Evolutionary conservation across 1,140 invertebrate species (phyloP), one percentile per base, ranked within the genome.

Genomic region (Papilio polyxenes): DNA sequence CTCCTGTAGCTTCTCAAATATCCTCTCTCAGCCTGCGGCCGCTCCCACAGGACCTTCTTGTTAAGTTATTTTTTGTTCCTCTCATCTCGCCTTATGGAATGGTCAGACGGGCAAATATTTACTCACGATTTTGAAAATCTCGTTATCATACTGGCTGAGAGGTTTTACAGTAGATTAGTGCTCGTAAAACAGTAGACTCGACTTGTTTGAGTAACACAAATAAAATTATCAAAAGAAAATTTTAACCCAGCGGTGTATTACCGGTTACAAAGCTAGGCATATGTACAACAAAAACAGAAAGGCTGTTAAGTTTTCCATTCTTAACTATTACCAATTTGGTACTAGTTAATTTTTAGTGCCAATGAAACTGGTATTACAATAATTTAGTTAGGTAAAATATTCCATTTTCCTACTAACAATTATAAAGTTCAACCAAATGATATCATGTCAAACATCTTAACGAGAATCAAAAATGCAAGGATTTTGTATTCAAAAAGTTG

Each of bases 81-180:
- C 89, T 91, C 88, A 87, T 83, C 91, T 89, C 85, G 87, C 90
- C 89, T 91, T 88, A 91, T 89, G 88, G 92, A 91, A 92, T 91
- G 92, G 92, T 93, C 92, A 91, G 89, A 89, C 90, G 86, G 87
- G 90, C 92, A 93, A 94, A 94, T 94, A 94, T 94, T 94, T 93
- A 94, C 92, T 91, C 91, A 94, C 92, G 93, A 93, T 92, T 92
- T 93, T 92, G 83, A 90, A 91, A 93, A 91, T 92, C 89, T 92
- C 91, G 91, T 92, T 91, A 91, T 89, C 89, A 88, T 89, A 92
- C 87, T 89, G 89, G 87, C 87, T 83, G 80, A 83, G 84, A 80
- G 78, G 78, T 49, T 83, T 86, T 87, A 86, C 84, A 84, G 84
- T 80, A 83, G 80, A 84, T 89, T 86, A 87, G 78, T 80, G 78